Base-by-base conservation (phyloP, 2,113 vertebrate genomes). In the Sporophila hypoxantha region DNA sequence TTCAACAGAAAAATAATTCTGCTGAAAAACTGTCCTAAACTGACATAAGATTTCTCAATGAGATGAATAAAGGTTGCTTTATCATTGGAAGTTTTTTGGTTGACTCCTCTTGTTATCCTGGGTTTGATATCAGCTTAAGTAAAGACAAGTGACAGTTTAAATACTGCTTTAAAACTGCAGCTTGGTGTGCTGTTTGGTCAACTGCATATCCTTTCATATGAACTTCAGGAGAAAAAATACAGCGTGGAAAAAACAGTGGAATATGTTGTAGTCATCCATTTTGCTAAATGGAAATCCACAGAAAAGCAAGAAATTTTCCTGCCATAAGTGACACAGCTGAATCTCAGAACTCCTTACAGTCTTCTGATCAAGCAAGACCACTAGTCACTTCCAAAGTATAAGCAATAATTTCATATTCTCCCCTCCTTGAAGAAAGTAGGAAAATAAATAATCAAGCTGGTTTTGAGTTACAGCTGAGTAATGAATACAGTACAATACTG, bases 381-480 rank as follows among this genome's bases (percentile, higher is more conserved):
- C 55, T 37, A 37, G 7, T 29, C 37, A 17, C 30, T 89, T 73
- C 44, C 41, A 74, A 71, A 12, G 41, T 57, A 52, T 14, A 89
- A 44, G 22, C 27, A 77, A 16, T 49, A 77, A 64, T 85, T 93
- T 60, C 19, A 26, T 60, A 60, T 62, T 66, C 30, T 78, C 11
- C 23, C 9, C 5, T 76, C 16, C 23, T 6, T 53, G 14, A 88
- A 41, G 25, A 75, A 89, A 61, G n/a, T 5, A 81, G 39, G 39
- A 76, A 93, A 91, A 85, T 8, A 77, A 90, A 80, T 39, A 85
- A 90, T 83, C 57, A 83, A 90, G 66, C 57, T 59, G 55, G 29
- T 73, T 84, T 76, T 65, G 26, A 78, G 34, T 57, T 83, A 77
- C 17, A 87, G 73, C 76, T 81, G 44, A 88, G 46, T 59, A 75